phyloP scores from a whole-genome alignment of 2,113 vertebrate species.

The Rattus rattus region DNA sequence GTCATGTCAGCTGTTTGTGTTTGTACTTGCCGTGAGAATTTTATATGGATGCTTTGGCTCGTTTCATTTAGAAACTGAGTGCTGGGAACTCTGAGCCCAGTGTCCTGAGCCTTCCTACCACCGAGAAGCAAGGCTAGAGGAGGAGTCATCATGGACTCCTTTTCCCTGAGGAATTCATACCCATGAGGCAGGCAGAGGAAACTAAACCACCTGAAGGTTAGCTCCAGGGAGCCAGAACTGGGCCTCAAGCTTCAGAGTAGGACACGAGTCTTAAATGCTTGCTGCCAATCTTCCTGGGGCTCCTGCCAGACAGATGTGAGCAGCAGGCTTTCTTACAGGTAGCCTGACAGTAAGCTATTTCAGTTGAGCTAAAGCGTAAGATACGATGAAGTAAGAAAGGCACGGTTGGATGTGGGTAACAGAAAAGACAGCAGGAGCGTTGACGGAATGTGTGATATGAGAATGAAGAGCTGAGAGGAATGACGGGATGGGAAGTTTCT shows the following conservation, averaged over 20 bases:
- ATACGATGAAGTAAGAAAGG: not conserved
- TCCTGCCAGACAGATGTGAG: not conserved
- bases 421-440: not conserved
- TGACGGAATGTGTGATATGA: not conserved
- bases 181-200: conserved; percentile 17
- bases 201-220: conserved; percentile 18
- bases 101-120: not conserved
- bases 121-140: not conserved
- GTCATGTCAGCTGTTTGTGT: not conserved
- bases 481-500: not conserved
- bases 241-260: conserved; percentile 11
- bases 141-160: conserved; percentile 24
- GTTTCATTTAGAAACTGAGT: conserved; percentile 28
- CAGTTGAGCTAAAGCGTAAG: not conserved
- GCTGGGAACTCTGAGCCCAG: not conserved
- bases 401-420: not conserved
- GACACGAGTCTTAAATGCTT: not conserved
- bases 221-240: not conserved
- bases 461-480: conserved; percentile 15
- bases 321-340: not conserved
- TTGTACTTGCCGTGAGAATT: conserved; percentile 35
- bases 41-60: conserved; percentile 39
- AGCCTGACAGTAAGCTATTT: conserved; percentile 21
- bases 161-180: conserved; percentile 48
- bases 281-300: conserved; percentile 6